phyloP scores from a whole-genome alignment of 2,113 vertebrate species.

The Forbesichthys agassizii region DNA sequence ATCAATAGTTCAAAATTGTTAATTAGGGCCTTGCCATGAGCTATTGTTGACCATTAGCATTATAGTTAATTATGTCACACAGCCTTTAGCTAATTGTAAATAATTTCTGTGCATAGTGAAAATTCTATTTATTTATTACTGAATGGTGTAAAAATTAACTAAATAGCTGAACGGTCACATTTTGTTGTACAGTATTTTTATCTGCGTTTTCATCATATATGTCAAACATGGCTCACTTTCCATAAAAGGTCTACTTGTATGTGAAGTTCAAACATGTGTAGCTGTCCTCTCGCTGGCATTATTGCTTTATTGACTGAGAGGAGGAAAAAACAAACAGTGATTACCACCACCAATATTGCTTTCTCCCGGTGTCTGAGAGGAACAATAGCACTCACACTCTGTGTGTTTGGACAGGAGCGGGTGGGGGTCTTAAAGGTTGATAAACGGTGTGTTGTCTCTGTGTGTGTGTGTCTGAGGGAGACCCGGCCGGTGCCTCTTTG shows the following conservation, averaged over 20 bases:
- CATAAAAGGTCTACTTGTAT: not conserved
- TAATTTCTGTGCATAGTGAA: too few relatives aligned
- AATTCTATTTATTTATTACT: too few relatives aligned
- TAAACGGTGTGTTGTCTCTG: slow-evolving; percentile 28
- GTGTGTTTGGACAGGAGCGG: slow-evolving; percentile 54
- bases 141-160: too few relatives aligned
- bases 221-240: too few relatives aligned
- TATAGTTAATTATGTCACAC: too few relatives aligned
- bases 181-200: too few relatives aligned
- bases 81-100: too few relatives aligned
- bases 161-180: too few relatives aligned
- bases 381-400: slow-evolving; percentile 20
- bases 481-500: slow-evolving; percentile 28
- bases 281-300: slow-evolving; percentile 37
- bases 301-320: slow-evolving; percentile 55
- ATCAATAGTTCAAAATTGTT: slow-evolving; percentile 23
- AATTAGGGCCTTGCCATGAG: too few relatives aligned
- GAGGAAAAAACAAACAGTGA: slow-evolving; percentile 49
- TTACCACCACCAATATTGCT: slow-evolving; percentile 36
- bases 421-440: slow-evolving; percentile 50
- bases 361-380: not conserved
- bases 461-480: slow-evolving; percentile 13
- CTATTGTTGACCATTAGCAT: too few relatives aligned
- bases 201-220: too few relatives aligned
- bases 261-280: slow-evolving; percentile 38